Evolutionary conservation across 2,888 invertebrate species (phyloP), one percentile per base, ranked within the genome.

Genomic region (Anaspis maculata): DNA sequence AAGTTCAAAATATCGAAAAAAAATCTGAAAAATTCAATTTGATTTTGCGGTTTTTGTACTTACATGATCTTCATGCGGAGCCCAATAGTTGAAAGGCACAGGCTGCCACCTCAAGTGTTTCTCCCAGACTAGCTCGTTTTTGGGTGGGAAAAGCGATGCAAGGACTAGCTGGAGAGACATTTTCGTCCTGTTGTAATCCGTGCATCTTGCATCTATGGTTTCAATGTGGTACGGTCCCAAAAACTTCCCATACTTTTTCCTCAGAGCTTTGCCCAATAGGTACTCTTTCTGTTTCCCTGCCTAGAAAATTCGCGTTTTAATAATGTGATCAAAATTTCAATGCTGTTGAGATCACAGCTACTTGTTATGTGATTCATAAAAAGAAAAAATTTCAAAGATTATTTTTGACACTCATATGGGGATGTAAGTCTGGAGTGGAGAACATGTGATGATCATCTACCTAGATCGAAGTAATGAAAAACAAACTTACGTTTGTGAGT

Each of bases 111-210:
- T 61, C 37, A 79, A 56, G 9, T 35, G 25, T 6, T 56, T 45
- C 46, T 71, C 71, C 75, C 75, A 76, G 38, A 69, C 64, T 37
- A 67, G 63, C 55, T 71, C 67, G n/a, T 63, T 48, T 3, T 68
- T 67, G 14, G 25, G 14, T 1, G 78, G 77, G 30, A 74, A 75
- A 62, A 73, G 81, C 31, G 83, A 57, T n/a, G 77, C 79, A 13
- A 80, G 77, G 37, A 81, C 60, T 27, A 77, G 70, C 15, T 74
- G 66, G 45, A 74, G 68, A 24, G 78, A 77, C 74, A 79, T 80
- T 52, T 79, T 68, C 3, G 83, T 77, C 27, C 84, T 68, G 51
- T 80, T 73, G 10, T 76, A 73, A 37, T 76, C 76, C 2, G 82
- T 79, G 27, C 76, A 74, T 51, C 76, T 72, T 2, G 81, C 71